Percentiles rank a stretch among this genome's conserved stretches.
Evolutionary conservation across 2,113 vertebrate species (phyloP).

Genomic region (Oreochromis niloticus): DNA sequence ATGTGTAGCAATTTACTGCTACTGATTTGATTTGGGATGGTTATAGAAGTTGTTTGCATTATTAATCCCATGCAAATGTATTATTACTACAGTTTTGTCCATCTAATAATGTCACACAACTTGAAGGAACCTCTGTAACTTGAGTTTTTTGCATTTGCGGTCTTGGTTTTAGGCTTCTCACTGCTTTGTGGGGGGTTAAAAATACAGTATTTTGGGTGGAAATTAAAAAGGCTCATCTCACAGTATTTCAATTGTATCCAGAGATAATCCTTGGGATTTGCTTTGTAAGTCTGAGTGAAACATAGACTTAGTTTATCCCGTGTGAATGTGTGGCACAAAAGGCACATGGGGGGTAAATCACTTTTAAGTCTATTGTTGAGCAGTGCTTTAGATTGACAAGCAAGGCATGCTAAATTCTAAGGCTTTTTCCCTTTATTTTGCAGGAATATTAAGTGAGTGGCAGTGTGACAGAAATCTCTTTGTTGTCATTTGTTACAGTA

Average conservation of each 20-base stretch:
- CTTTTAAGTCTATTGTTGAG: background rate
- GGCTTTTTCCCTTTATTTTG: background rate
- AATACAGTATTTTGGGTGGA: background rate
- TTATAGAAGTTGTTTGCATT: background rate
- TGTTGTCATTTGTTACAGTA: background rate
- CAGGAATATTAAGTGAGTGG: background rate
- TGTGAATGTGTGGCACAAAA: background rate
- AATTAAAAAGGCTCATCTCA: background rate
- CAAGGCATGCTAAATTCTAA: background rate
- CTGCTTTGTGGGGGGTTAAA: background rate
- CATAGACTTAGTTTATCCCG: background rate
- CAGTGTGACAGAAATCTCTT: background rate
- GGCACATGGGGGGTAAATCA: background rate
- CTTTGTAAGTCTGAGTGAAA: constrained; percentile 2
- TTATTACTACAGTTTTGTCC: background rate
- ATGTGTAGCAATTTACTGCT: background rate
- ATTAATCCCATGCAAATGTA: background rate
- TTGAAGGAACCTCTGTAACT: background rate
- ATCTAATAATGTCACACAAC: background rate
- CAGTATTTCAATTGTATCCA: background rate
- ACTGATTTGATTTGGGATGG: background rate
- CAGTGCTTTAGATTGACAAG: background rate
- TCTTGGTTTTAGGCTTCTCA: background rate
- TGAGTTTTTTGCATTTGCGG: background rate
- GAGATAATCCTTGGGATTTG: constrained; percentile 8